Evolutionary conservation across 2,113 vertebrate species (phyloP).

Genomic region (Hippolais icterina): DNA sequence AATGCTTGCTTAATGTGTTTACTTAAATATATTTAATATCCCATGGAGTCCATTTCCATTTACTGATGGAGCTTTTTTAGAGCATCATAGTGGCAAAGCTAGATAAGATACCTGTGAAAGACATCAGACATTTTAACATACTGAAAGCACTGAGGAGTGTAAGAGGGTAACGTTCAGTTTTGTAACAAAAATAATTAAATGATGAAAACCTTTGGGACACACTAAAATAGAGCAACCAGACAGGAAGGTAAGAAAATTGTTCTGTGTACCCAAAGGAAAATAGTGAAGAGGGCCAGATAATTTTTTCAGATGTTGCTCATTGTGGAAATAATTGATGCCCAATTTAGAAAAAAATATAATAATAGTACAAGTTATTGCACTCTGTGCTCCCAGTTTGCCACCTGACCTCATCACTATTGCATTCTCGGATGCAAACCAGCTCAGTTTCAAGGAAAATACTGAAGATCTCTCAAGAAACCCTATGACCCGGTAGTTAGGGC

Average conservation of each 20-base stretch:
- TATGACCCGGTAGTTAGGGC: not conserved
- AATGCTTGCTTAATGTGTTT: conserved; percentile 48
- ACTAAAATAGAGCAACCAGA: not conserved
- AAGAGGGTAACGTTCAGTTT: not conserved
- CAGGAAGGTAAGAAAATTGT: not conserved
- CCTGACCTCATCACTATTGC: not conserved
- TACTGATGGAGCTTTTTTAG: not conserved
- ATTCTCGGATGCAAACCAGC: not conserved
- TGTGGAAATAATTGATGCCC: not conserved
- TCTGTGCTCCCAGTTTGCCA: not conserved
- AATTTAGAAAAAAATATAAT: not conserved
- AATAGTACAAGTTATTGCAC: not conserved
- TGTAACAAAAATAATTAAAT: not conserved
- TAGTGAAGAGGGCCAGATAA: not conserved
- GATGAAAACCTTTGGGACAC: not conserved
- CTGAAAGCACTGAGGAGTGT: not conserved
- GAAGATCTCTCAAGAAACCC: not conserved
- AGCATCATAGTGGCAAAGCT: not conserved
- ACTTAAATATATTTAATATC: conserved; percentile 36
- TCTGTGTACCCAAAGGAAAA: not conserved
- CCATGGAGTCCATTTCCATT: not conserved
- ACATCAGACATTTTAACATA: not conserved
- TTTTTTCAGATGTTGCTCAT: not conserved
- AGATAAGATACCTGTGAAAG: not conserved
- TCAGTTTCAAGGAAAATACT: not conserved